These are phyloP conservation scores for Endotricha flammealis DNA, from an alignment of 2,888 invertebrate genomes.

Conservation along the genomic window DNA sequence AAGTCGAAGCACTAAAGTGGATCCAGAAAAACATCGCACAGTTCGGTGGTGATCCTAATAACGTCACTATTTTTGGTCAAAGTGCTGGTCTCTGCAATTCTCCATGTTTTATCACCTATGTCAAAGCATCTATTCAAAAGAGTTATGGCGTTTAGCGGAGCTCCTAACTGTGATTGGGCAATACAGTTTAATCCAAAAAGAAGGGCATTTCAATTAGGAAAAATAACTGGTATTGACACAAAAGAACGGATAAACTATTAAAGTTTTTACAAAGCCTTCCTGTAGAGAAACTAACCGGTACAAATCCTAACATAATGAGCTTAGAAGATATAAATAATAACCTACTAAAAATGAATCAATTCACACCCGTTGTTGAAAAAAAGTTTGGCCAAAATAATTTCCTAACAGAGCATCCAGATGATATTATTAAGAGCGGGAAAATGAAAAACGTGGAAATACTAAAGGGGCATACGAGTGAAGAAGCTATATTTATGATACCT, in stretches of 20 bases:
- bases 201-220: conserved; percentile 41
- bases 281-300: conserved; percentile 29
- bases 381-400: conserved; percentile 40
- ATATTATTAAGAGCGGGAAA: conserved; percentile 51
- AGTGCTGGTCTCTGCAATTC: conserved; percentile 38
- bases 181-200: conserved; percentile 28
- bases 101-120: conserved; percentile 44
- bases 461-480: conserved; percentile 82
- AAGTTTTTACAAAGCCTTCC: conserved; percentile 41
- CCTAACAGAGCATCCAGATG: conserved; percentile 31
- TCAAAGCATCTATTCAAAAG: conserved; percentile 45
- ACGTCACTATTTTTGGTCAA: conserved; percentile 43
- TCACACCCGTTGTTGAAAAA: conserved; percentile 48
- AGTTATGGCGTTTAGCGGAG: conserved; percentile 47
- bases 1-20: conserved; percentile 42
- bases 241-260: conserved; percentile 34
- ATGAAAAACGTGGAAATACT: conserved; percentile 79
- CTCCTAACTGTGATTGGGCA: conserved; percentile 39
- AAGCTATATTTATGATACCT: conserved; percentile 56
- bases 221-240: conserved; percentile 37
- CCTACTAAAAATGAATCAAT: conserved; percentile 34
- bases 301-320: conserved; percentile 29
- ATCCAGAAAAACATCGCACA: conserved; percentile 35
- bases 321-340: conserved; percentile 32
- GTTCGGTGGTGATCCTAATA: conserved; percentile 41